Evolutionary conservation across 2,113 vertebrate species (phyloP), one percentile per base, ranked within the genome.

Genomic region (Pseudolaguvia tuberculata): DNA sequence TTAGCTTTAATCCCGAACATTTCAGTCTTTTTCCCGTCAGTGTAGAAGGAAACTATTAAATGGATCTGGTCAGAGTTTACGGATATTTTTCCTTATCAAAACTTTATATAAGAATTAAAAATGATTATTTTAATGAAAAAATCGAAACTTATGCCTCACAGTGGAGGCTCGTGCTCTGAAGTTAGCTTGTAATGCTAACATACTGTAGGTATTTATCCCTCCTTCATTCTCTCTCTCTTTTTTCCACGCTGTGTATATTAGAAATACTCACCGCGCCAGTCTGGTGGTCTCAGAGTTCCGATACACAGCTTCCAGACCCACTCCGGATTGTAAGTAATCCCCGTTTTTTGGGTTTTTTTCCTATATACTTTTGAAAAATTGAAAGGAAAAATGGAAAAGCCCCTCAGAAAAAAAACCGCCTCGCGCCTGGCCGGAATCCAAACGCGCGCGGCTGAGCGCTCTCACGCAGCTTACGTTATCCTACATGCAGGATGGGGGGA

Each of bases 221-320:
- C 18, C 61, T 42, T 11, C 57, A 1, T 15, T 52, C 75, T 31
- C 73, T n/a, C 45, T 68, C 35, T 78, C 35, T 50, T 45, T 74
- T 78, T 45, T 47, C 70, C 70, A 56, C 73, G 76, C 71, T 73
- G 52, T 79, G 51, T 61, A 13, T 78, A 69, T 51, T 80, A 52
- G 75, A 75, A 76, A 78, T 80, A 90, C 91, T 92, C 91, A 91
- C 86, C 89, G 89, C 88, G 89, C 92, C 91, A 91, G 90, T 90
- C 89, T 91, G 91, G 69, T 87, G 88, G 85, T 88, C 86, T 84
- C 56, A 55, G 82, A 89, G 83, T 89, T 88, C 88, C 88, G 75
- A 76, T 77, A 83, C 86, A 79, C 80, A 79, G 86, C 83, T 85
- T 77, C 79, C 77, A 87, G 86, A 42, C 39, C 90, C 87, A 91